Conservation (phyloP, 2,797 vertebrate genomes). For the Leucoraja ocellata region DNA sequence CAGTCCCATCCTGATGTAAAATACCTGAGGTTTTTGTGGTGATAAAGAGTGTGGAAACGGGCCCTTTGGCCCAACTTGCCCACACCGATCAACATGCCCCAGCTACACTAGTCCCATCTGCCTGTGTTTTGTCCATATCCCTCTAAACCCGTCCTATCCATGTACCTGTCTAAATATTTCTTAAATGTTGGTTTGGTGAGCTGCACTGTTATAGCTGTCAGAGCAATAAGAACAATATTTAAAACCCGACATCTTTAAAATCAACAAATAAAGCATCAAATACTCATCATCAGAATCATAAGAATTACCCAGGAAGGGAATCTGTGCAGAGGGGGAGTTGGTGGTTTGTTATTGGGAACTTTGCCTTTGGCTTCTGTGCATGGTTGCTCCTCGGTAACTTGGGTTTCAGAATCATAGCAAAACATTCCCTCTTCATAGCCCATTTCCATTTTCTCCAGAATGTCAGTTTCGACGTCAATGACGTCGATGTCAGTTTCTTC, state of each 20-base stretch:
- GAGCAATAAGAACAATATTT: neutral
- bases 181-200: no score
- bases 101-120: no score
- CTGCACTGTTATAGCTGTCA: neutral
- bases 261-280: neutral
- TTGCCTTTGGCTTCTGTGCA: constrained; percentile 50
- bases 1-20: neutral
- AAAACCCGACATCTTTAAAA: neutral
- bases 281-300: neutral
- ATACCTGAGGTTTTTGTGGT: neutral
- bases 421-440: constrained; percentile 51
- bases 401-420: constrained; percentile 48
- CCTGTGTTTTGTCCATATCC: no score
- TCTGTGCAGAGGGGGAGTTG: constrained; percentile 87
- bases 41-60: no score
- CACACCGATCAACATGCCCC: no score
- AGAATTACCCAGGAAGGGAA: constrained; percentile 91
- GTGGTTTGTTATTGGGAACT: constrained; percentile 66
- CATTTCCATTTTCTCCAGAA: constrained; percentile 67
- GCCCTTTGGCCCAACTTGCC: no score
- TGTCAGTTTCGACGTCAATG: constrained; percentile 58
- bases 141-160: no score
- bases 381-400: constrained; percentile 45
- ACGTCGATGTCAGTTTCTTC: constrained; percentile 81
- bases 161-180: no score